Base-by-base conservation (phyloP, 64 coral and sea anemone genomes). In the Dendrophyllia cribrosa region DNA sequence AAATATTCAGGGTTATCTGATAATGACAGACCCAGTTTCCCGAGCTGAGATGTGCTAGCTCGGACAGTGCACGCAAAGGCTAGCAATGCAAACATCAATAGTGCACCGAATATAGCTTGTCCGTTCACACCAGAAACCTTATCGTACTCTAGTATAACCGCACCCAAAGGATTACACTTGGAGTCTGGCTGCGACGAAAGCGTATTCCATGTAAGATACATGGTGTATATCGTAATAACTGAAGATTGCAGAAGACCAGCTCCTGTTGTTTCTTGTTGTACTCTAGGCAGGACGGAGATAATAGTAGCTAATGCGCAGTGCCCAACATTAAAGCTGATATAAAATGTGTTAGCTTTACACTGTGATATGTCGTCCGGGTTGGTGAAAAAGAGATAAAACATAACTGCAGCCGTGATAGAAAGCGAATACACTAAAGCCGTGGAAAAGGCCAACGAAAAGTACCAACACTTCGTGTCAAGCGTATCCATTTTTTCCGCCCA, bases 171-270 rank as follows among this genome's bases (percentile, higher is more conserved):
- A 24, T 99, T 99, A 22, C 97, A 99, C 23, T 68, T 94, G 16
- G 79, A 72, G 25, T 99, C 97, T 17, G 97, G 97, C 17, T 99
- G 94, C 66, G 89, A 94, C 7, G 94, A 96, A 11, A 99, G 77
- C 1, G 97, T 99, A 51, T 96, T 96, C 97, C 97, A 99, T 13
- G 97, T 99, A 7, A 99, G 45, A 56, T 99, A 99, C 97, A 99
- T 99, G 3, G 97, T 96, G 64, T 99, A 99, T 53, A 96, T 90
- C 58, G 94, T 96, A 4, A 99, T 92, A 0, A 99, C 94, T 1
- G 97, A 99, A 9, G 94, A 96, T 49, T 99, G 97, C 12, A 99
- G 81, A 0, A 99, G 91, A 1, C 97, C 97, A 2, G 97, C 91
- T 48, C 97, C 97, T 43, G 89, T 95, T 17, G 95, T 93, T 51